These are phyloP conservation scores for Epinotia ramella DNA, from an alignment of 2,888 invertebrate species.

Conservation along the genomic window DNA sequence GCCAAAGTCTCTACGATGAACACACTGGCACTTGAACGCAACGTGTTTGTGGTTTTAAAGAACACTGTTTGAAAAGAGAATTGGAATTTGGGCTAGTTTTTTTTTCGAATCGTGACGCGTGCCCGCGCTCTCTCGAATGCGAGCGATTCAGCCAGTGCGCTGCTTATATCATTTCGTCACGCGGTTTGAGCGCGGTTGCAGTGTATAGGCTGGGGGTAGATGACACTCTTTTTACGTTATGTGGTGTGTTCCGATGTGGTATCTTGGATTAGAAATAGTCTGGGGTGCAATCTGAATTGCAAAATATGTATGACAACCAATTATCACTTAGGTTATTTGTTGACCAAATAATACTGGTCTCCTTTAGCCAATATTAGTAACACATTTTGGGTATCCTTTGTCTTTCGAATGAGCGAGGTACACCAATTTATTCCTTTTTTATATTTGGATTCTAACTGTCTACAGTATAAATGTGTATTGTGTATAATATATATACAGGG, in stretches of 20 bases:
- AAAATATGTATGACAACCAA: not conserved
- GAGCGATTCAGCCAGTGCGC: constrained; percentile 58
- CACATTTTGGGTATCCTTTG: too few species aligned
- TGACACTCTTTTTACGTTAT: constrained; percentile 54
- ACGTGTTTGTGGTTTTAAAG: constrained; percentile 69
- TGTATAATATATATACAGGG: too few species aligned
- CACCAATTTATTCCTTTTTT: too few species aligned
- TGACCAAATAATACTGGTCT: not conserved
- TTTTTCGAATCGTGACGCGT: constrained; percentile 63
- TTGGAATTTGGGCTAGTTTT: constrained; percentile 50
- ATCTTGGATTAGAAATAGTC: constrained; percentile 11
- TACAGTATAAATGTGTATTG: too few species aligned
- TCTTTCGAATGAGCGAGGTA: too few species aligned
- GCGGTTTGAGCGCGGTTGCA: constrained; percentile 68
- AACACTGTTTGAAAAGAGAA: constrained; percentile 54
- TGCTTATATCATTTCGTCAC: constrained; percentile 83
- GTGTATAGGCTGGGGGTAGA: constrained; percentile 54
- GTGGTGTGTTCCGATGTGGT: constrained; percentile 38
- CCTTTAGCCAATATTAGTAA: too few species aligned
- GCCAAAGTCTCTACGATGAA: constrained; percentile 80
- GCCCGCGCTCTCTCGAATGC: constrained; percentile 71
- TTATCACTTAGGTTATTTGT: not conserved
- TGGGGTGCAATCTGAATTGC: not conserved
- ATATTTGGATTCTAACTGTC: too few species aligned
- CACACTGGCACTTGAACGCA: constrained; percentile 80